phyloP scores from a whole-genome alignment of 2,888 invertebrate species.

The Dicyrtoma fusca region DNA sequence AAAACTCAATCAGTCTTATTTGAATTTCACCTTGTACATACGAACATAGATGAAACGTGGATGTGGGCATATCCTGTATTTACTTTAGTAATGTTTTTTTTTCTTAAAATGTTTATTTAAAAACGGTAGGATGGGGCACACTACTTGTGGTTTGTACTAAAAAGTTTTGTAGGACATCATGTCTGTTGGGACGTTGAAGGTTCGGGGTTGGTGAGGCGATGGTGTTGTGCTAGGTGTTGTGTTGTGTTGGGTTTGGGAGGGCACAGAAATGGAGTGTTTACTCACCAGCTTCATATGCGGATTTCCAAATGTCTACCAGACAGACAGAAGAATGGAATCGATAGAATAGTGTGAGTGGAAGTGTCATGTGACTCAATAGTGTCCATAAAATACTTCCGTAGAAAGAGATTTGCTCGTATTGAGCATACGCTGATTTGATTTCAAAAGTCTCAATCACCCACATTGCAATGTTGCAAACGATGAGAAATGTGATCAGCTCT shows the following conservation, averaged over 20 bases:
- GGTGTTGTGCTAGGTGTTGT: too few species aligned
- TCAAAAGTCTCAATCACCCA: slow-evolving; percentile 77
- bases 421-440: slow-evolving; percentile 64
- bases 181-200: not conserved
- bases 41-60: too few species aligned
- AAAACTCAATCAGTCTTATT: too few species aligned
- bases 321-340: slow-evolving; percentile 79
- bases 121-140: not conserved
- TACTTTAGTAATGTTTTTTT: too few species aligned
- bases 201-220: not conserved
- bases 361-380: slow-evolving; percentile 71
- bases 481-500: slow-evolving; percentile 74
- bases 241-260: not conserved
- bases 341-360: slow-evolving; percentile 77
- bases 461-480: slow-evolving; percentile 75
- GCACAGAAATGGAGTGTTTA: slow-evolving; percentile 10
- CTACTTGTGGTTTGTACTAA: slow-evolving; percentile 20
- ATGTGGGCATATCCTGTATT: too few species aligned
- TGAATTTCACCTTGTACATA: too few species aligned
- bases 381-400: slow-evolving; percentile 75
- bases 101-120: too few species aligned
- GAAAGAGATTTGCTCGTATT: slow-evolving; percentile 67
- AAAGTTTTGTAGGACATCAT: not conserved
- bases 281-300: slow-evolving; percentile 69
- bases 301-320: slow-evolving; percentile 77